Conservation (phyloP, 2,888 invertebrate genomes). For the Bugulina stolonifera region DNA sequence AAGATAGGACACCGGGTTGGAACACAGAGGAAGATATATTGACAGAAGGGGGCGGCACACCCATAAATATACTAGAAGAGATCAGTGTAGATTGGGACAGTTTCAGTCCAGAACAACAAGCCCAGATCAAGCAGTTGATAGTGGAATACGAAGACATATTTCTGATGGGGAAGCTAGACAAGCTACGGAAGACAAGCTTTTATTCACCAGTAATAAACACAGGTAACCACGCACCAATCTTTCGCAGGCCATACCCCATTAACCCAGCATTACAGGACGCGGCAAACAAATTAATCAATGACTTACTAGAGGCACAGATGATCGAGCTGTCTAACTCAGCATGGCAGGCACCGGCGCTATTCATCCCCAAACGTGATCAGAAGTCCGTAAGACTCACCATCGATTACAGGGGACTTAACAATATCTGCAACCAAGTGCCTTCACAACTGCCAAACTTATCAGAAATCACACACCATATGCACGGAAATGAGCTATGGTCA, state of each 20-base stretch:
- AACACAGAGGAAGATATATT: no score
- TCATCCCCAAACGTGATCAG: no score
- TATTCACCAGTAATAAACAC: neutral
- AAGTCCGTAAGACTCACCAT: neutral
- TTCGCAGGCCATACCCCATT: neutral
- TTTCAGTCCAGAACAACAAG: no score
- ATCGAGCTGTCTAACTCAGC: neutral
- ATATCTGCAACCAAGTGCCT: neutral
- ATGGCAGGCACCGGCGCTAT: neutral
- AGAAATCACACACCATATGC: neutral
- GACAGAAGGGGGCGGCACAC: no score
- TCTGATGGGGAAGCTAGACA: no score
- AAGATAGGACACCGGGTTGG: no score
- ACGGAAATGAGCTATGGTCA: neutral
- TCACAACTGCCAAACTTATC: neutral
- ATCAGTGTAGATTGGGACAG: no score
- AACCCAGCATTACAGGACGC: neutral
- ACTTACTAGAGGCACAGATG: neutral
- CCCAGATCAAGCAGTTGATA: no score
- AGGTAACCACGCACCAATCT: neutral
- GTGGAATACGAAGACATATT: no score
- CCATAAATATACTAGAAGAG: no score
- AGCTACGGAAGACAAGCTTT: neutral
- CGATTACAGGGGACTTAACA: constrained; percentile 24
- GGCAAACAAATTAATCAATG: neutral